Evolutionary conservation across 2,797 vertebrate species (phyloP), one percentile per base, ranked within the genome.

Genomic region (Labroides dimidiatus): DNA sequence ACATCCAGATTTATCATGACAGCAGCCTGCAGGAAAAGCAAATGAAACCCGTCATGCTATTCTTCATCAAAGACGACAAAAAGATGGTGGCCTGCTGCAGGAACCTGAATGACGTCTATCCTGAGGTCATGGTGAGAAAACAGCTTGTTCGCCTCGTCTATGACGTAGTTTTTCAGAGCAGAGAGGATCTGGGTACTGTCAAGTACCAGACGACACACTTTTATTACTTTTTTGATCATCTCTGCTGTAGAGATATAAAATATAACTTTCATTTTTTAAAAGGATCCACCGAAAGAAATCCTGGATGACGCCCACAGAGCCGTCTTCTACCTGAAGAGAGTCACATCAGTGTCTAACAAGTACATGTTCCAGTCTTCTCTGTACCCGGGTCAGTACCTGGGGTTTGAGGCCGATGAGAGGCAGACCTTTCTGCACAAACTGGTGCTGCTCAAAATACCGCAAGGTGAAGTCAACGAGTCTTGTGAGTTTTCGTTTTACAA

Each of bases 51-150:
- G 79, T 84, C 41, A 84, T 87, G 15, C 49, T 91, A 0, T 87
- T 71, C 2, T 4, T 3, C 13, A 8, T 0, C 0, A 48, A 21
- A 1, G 14, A 64, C 0, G 10, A 0, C 2, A 5, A 62, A 27
- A 79, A 62, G n/a, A 20, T 72, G 16, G 53, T 77, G 55, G 75
- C 44, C 2, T 82, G 60, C 63, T 91, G 85, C 77, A 15, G 17
- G 0, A 0, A 33, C 0, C 30, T 5, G 8, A 0, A 1, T 0
- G 33, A 61, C 0, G n/a, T 90, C 4, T 1, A 2, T 12, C 8
- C 76, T 0, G 19, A 55, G 48, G 11, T 8, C 12, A 80, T 82
- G 79, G 90, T 90, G 69, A 88, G 84, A 65, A 15, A 20, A 17
- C 6, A n/a, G 24, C 24, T 6, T 27, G n/a, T n/a, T n/a, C n/a